Evolutionary conservation across 2,888 invertebrate genomes (phyloP), one percentile per base, ranked within the genome.

Genomic region (Podotricha telesiphe): DNA sequence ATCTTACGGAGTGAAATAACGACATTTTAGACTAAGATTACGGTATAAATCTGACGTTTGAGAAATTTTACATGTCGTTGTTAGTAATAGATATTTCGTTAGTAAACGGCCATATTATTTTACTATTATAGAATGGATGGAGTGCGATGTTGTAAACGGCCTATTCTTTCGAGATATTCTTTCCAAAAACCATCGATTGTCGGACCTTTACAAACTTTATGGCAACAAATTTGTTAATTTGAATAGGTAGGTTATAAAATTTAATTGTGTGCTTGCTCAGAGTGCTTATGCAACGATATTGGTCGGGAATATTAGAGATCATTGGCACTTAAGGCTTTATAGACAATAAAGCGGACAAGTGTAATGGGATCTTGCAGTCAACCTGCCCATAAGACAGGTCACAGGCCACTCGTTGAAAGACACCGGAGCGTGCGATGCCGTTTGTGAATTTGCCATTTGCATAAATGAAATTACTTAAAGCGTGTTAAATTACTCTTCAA

Each of bases 21-120:
- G 85, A 82, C 83, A 76, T 79, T 80, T 81, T 74, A 80, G 77
- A 71, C 77, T 73, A 77, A 81, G 76, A 86, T 86, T 82, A 83
- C 82, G 82, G 78, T 86, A 89, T 91, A 89, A 89, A 89, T 89
- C 84, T 82, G 84, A 87, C 83, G 83, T 86, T 86, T 84, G 87
- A 87, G 87, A 89, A 88, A 90, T 90, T 89, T 88, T 89, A 91
- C 90, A 89, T 86, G 79, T 86, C 86, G 86, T 83, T 86, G 89
- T 89, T 84, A 87, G 84, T 86, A 84, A 88, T 86, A 84, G 83
- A 86, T 83, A 84, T 82, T 82, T 76, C 79, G 84, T 84, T 81
- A 81, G 79, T 78, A 76, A 75, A 78, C 73, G 76, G 83, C 80
- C 82, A 84, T 88, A 87, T 87, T 87, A 87, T 86, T 87, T 86